These are phyloP conservation scores for Panagrolaimus sp. DNA, from an alignment of 1,140 invertebrate species.

Conservation along the genomic window DNA sequence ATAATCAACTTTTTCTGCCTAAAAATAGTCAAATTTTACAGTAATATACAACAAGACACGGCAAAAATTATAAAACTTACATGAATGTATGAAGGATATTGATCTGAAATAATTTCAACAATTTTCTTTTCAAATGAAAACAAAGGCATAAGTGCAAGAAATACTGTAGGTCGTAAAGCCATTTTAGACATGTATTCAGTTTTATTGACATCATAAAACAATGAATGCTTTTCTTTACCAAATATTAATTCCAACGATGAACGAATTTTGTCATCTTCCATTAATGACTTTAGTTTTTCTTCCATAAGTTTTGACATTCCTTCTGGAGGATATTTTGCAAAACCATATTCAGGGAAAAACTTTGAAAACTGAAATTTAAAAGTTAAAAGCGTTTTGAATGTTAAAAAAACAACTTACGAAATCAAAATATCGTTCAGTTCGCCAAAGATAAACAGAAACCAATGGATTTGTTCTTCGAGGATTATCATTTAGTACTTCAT, in stretches of 20 bases:
- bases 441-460: conserved; percentile 3
- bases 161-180: background rate
- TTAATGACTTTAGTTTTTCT: background rate
- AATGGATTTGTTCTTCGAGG: background rate
- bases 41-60: no score
- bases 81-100: no score
- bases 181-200: background rate
- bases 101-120: no score
- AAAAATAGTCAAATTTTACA: no score
- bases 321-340: background rate
- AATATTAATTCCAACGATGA: no score
- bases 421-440: background rate
- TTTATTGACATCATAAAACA: background rate
- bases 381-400: background rate
- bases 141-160: background rate
- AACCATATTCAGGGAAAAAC: background rate
- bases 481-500: background rate
- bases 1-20: no score
- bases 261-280: background rate
- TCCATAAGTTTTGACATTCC: background rate
- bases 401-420: background rate
- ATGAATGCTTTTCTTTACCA: background rate
- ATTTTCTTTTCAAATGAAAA: background rate
- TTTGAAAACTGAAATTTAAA: background rate
- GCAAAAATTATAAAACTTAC: no score